These are phyloP conservation scores for Columba janthina DNA, from an alignment of 2,113 vertebrate species.

Conservation along the genomic window DNA sequence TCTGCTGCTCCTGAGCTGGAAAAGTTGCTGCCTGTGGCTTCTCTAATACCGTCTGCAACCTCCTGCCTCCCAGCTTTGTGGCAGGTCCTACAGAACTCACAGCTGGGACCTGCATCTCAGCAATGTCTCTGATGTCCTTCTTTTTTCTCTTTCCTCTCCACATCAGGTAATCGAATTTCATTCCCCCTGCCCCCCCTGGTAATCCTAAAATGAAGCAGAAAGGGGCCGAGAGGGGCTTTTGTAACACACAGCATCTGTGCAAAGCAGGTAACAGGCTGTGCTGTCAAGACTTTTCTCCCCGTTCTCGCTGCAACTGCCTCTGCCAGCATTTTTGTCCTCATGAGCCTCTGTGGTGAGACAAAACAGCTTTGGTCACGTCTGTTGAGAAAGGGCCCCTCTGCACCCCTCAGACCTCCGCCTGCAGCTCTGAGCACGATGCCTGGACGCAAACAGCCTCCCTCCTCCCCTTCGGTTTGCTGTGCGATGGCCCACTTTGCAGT, in stretches of 20 bases:
- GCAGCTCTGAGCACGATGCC: accelerated
- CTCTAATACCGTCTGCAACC: not conserved
- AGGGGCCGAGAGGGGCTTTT: not conserved
- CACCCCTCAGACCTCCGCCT: not conserved
- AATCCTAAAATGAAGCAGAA: not conserved
- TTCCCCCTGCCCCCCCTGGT: too few species aligned
- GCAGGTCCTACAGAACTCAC: not conserved
- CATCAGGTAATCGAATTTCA: too few species aligned
- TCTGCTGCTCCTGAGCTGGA: not conserved
- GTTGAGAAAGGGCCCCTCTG: not conserved
- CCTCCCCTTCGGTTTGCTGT: not conserved
- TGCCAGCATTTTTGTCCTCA: not conserved
- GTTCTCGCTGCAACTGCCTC: not conserved
- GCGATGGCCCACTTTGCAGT: accelerated
- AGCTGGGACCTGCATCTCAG: not conserved
- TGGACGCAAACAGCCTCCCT: not conserved
- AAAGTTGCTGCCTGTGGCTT: not conserved
- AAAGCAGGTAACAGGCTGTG: not conserved
- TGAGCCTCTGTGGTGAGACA: accelerated
- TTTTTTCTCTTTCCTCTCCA: not conserved
- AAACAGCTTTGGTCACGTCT: accelerated
- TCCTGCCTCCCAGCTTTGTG: not conserved
- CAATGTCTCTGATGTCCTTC: not conserved
- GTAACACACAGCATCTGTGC: too few species aligned
- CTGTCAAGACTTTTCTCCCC: not conserved